Conservation (phyloP, 2,113 vertebrate genomes). For the Trachemys scripta region DNA sequence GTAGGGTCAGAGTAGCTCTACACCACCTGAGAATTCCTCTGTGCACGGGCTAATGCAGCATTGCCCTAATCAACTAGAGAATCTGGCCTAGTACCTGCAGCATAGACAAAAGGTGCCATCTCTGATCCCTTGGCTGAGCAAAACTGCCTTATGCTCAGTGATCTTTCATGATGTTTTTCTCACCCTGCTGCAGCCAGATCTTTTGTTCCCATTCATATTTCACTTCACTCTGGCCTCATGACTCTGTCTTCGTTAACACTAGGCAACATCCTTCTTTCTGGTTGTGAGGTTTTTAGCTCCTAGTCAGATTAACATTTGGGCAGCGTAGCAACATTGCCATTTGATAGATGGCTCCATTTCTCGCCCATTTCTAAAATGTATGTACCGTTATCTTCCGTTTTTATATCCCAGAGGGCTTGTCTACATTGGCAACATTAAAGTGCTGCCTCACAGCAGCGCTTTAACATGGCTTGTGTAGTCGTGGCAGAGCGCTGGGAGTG, state of each 20-base stretch:
- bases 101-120: not conserved
- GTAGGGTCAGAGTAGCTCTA: not conserved
- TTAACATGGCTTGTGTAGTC: too few relatives aligned
- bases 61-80: not conserved
- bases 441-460: too few relatives aligned
- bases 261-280: not conserved
- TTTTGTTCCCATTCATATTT: not conserved
- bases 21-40: not conserved
- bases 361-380: not conserved
- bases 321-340: not conserved
- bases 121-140: not conserved
- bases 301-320: not conserved
- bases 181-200: not conserved
- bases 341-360: not conserved
- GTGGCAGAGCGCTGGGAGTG: too few relatives aligned
- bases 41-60: not conserved
- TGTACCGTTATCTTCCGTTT: not conserved
- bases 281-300: not conserved
- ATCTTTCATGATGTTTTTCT: not conserved
- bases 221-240: not conserved
- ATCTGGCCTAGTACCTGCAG: not conserved
- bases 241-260: not conserved
- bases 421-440: too few relatives aligned
- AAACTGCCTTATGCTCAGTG: not conserved
- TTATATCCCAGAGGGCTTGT: not conserved